Percentiles rank a stretch among this genome's conserved stretches.
Conservation (phyloP, 2,888 invertebrate species). For the Neoscelio sp. region DNA sequence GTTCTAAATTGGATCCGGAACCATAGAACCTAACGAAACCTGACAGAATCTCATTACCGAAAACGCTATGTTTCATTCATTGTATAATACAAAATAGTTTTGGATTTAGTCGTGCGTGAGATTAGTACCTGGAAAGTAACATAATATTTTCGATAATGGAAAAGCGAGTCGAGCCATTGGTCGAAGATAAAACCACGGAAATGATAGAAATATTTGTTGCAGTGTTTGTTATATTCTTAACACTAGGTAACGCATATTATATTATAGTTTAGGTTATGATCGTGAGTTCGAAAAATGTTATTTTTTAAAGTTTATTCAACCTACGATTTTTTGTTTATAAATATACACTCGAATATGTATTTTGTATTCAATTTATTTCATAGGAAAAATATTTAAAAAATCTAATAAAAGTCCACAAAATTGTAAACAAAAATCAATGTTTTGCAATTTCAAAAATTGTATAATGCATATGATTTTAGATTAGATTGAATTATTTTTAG, state of each 20-base stretch:
- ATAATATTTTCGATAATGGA: constrained; percentile 72
- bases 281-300: constrained; percentile 5
- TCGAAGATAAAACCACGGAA: constrained; percentile 72
- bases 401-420: too few species aligned
- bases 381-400: too few species aligned
- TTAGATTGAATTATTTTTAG: too few species aligned
- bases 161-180: constrained; percentile 71
- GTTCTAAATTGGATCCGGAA: too few species aligned
- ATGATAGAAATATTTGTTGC: constrained; percentile 77
- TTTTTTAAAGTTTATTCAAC: background rate
- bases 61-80: background rate
- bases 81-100: background rate
- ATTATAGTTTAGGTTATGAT: constrained; percentile 56
- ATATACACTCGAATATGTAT: too few species aligned
- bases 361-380: too few species aligned
- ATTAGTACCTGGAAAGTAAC: background rate
- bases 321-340: too few species aligned
- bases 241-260: constrained; percentile 77
- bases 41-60: too few species aligned
- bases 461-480: too few species aligned
- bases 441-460: too few species aligned
- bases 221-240: constrained; percentile 78
- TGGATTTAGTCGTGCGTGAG: constrained; percentile 11
- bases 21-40: too few species aligned
- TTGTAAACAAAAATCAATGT: too few species aligned